These are phyloP conservation scores for Epizoanthus ramosus DNA, from an alignment of 92 coral and sea anemone species.

Conservation along the genomic window DNA sequence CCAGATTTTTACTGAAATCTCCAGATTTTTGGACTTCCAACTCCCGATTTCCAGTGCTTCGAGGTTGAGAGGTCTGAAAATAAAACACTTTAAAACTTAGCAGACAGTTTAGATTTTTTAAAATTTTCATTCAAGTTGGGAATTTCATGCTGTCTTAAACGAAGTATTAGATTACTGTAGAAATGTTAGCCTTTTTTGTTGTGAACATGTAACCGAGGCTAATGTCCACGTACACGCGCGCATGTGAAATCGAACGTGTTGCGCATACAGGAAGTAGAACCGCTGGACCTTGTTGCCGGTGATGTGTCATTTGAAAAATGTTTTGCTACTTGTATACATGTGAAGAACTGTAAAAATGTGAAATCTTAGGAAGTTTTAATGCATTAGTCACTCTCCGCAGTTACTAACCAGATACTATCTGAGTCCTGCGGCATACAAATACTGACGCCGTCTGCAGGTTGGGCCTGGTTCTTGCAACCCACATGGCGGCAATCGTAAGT, in stretches of 20 bases:
- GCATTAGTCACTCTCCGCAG: not conserved
- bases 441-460: not conserved
- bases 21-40: no score
- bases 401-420: not conserved
- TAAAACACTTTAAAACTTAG: no score
- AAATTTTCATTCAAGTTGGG: no score
- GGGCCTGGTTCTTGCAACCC: not conserved
- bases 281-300: constrained; percentile 28
- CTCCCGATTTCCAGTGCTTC: no score
- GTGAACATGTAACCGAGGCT: constrained; percentile 20
- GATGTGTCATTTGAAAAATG: not conserved
- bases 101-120: no score
- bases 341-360: constrained; percentile 13
- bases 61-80: no score
- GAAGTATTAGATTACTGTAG: no score
- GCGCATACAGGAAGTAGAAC: constrained; percentile 38
- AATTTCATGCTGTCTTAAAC: no score
- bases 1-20: no score
- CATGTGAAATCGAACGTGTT: not conserved
- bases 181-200: not conserved
- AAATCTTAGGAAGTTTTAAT: not conserved
- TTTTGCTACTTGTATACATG: not conserved
- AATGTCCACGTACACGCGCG: constrained; percentile 41
- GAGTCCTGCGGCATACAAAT: no score
- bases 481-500: constrained; percentile 44